These are phyloP conservation scores for Nothobranchius kuhntae DNA, from an alignment of 2,113 vertebrate genomes.

Conservation along the genomic window DNA sequence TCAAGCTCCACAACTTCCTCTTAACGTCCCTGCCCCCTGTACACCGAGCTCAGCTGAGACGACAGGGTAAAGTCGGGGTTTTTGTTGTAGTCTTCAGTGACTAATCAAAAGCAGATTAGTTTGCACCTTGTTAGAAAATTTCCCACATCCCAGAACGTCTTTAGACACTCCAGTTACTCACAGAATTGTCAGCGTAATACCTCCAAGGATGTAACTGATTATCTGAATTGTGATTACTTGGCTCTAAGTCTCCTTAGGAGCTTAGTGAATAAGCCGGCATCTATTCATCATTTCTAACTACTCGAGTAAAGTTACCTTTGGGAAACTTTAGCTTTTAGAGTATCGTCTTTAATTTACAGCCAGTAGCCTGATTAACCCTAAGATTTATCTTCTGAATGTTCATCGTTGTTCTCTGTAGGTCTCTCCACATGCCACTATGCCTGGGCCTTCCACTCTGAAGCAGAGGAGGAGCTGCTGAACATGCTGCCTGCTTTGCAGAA, in stretches of 20 bases:
- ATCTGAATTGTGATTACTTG: conserved; percentile 12
- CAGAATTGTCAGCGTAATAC: background rate
- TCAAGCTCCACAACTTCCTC: conserved; percentile 94
- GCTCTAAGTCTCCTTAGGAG: conserved; percentile 11
- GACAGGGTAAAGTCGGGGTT: conserved; percentile 83
- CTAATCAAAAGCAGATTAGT: no score
- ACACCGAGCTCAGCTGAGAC: conserved; percentile 88
- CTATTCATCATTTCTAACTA: conserved; percentile 29
- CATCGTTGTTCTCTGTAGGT: conserved; percentile 72
- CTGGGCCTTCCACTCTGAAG: conserved; percentile 98
- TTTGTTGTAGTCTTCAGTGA: background rate
- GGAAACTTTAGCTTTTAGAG: conserved; percentile 8
- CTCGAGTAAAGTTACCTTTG: conserved; percentile 17
- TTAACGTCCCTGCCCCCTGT: conserved; percentile 90
- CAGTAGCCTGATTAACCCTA: background rate
- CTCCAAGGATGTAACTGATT: background rate
- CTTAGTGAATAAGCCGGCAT: conserved; percentile 3
- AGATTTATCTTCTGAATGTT: background rate
- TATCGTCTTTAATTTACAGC: background rate
- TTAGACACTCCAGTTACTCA: background rate
- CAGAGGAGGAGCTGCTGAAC: conserved; percentile 92
- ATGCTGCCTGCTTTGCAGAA: conserved; percentile 93
- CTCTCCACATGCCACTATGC: conserved; percentile 94
- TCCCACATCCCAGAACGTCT: background rate
- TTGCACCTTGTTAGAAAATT: background rate